Evolutionary conservation across 2,113 vertebrate genomes (phyloP), one percentile per base, ranked within the genome.

Genomic region (Typhlomys cinereus): DNA sequence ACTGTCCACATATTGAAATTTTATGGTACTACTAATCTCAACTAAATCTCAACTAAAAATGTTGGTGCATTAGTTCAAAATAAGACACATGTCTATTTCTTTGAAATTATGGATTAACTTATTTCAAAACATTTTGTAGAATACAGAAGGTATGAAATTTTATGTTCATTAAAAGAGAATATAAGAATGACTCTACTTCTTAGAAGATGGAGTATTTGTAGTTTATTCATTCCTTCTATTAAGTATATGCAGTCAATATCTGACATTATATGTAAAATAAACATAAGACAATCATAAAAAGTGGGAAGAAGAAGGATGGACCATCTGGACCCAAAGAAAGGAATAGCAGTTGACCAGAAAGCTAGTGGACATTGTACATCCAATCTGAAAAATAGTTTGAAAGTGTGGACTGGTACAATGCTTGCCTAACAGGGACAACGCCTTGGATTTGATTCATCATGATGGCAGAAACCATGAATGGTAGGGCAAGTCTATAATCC

Each of bases 1-100:
- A 92, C 25, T 75, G 13, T 67, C 64, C 79, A 36, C 48, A 44
- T 29, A 73, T 88, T 85, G 36, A 95, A 91, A 93, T 70, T 50
- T 10, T 57, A 52, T 50, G 15, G 13, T 18, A 1, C 59, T 80
- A 20, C 64, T 12, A 80, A 4, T 92, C 39, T 90, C 61, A 90
- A 0, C 80, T 44, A 67, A 74, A 61, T 71, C 78, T 73, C 25
- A 73, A 90, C 44, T 31, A 5, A 66, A 25, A 85, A 66, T n/a
- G 5, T 66, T 91, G 27, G 17, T 18, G 21, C 64, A 44, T 80
- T 90, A 44, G 11, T 57, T 87, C 69, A 17, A 66, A 50, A 87
- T 73, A 12, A 62, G 39, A 92, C 54, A 73, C 62, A 59, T 84
- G 29, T 85, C 57, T 85, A 78, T 23, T 8, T 62, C 76, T 91